Evolutionary conservation across 2,888 invertebrate genomes (phyloP).

Genomic region (Tipula vernalis): DNA sequence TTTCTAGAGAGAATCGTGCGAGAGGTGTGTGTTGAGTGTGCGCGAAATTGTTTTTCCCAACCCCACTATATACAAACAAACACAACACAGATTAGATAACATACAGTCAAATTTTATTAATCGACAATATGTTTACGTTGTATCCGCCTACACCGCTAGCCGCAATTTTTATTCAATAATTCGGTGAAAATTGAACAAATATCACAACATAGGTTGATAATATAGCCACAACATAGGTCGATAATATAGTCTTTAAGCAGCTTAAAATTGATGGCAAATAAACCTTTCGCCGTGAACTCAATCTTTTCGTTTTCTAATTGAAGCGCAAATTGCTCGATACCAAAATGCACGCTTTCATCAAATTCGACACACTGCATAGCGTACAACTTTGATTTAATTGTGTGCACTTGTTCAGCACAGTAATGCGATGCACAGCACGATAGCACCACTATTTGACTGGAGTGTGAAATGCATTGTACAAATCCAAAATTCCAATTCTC

Average conservation of each 20-base stretch:
- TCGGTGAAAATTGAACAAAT: constrained; percentile 7
- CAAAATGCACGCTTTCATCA: neutral
- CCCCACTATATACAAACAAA: neutral
- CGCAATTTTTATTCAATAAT: neutral
- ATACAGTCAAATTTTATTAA: neutral
- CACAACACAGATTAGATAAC: neutral
- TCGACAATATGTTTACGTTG: neutral
- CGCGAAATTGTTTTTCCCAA: neutral
- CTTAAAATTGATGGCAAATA: neutral
- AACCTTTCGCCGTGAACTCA: neutral
- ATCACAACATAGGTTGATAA: neutral
- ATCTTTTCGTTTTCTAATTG: neutral
- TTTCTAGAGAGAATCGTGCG: neutral
- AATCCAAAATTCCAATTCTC: neutral
- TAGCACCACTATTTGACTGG: neutral
- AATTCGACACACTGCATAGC: neutral
- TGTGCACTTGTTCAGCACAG: neutral
- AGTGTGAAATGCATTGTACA: neutral
- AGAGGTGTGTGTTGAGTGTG: neutral
- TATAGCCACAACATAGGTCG: constrained; percentile 5
- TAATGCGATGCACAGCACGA: neutral
- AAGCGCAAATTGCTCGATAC: neutral
- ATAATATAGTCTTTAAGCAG: neutral
- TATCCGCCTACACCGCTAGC: too few relatives aligned
- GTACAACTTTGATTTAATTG: neutral